A percentile compares a stretch with the other conserved stretches of the same genome.
Conservation (phyloP, 2,888 invertebrate species). For the Dromius quadrimaculatus region DNA sequence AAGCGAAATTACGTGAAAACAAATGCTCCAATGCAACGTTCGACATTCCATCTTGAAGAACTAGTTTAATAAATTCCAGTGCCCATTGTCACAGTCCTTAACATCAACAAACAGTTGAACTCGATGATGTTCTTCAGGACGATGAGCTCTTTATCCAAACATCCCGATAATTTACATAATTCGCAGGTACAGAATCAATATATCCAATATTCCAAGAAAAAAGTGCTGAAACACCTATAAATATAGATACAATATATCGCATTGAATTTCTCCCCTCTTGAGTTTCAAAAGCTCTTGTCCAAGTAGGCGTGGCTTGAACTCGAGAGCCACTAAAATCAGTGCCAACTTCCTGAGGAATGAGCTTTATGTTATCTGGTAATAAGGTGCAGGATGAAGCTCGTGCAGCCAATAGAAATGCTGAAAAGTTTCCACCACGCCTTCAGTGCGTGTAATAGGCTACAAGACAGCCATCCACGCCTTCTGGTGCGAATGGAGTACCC, state of each 20-base stretch:
- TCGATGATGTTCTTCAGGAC: constrained; percentile 4
- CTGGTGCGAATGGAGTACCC: constrained; percentile 62
- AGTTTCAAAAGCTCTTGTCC: constrained; percentile 60
- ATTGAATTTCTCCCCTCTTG: constrained; percentile 62
- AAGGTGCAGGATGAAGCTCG: constrained; percentile 23
- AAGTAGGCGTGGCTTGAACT: constrained; percentile 57
- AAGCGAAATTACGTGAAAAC: constrained; percentile 10
- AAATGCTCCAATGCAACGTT: too few species aligned
- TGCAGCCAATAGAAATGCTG: constrained; percentile 42
- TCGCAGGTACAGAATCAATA: constrained; percentile 61
- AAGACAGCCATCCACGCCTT: constrained; percentile 57
- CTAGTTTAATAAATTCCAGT: constrained; percentile 37
- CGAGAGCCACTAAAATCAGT: constrained; percentile 38
- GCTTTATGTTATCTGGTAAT: constrained; percentile 39
- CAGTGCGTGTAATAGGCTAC: constrained; percentile 54
- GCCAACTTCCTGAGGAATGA: neutral
- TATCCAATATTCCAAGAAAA: constrained; percentile 62
- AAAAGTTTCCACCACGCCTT: constrained; percentile 38
- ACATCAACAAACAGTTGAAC: constrained; percentile 27
- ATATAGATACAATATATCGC: constrained; percentile 63
- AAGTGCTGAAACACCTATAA: constrained; percentile 22
- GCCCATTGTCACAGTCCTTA: constrained; percentile 20
- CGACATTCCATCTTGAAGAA: constrained; percentile 6
- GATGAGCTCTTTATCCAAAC: constrained; percentile 22
- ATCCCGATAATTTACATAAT: constrained; percentile 44